phyloP scores from a whole-genome alignment of 2,113 vertebrate genomes.

The Catagonus wagneri region DNA sequence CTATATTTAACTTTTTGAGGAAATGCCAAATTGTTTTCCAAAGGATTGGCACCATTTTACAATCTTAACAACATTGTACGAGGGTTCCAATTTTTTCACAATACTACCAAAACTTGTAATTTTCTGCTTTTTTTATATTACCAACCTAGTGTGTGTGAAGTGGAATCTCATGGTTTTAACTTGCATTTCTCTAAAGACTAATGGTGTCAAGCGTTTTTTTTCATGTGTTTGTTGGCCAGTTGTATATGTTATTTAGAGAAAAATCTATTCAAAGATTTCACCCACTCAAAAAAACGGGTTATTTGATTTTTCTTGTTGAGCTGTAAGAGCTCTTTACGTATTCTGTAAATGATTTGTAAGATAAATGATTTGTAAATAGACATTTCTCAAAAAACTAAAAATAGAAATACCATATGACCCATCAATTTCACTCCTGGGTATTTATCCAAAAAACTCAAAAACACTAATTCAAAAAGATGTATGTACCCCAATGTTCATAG shows the following conservation, averaged over 20 bases:
- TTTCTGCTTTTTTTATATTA: background rate
- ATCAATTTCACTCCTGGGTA: background rate
- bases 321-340: conserved; percentile 8
- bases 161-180: background rate
- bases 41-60: background rate
- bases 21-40: background rate
- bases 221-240: background rate
- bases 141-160: background rate
- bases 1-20: background rate
- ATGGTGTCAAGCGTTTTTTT: background rate
- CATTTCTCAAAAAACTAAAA: background rate
- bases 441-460: background rate
- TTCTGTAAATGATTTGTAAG: background rate
- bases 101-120: background rate
- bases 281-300: background rate
- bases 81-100: background rate
- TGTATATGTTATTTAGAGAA: background rate
- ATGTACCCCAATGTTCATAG: background rate
- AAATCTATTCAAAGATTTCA: background rate
- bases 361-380: background rate
- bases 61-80: background rate
- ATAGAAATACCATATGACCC: background rate
- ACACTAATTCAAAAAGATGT: background rate
- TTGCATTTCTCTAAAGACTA: conserved; percentile 21
- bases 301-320: conserved; percentile 33